phyloP scores from a whole-genome alignment of 92 coral and sea anemone species.

The Epizoanthus illoricatus region DNA sequence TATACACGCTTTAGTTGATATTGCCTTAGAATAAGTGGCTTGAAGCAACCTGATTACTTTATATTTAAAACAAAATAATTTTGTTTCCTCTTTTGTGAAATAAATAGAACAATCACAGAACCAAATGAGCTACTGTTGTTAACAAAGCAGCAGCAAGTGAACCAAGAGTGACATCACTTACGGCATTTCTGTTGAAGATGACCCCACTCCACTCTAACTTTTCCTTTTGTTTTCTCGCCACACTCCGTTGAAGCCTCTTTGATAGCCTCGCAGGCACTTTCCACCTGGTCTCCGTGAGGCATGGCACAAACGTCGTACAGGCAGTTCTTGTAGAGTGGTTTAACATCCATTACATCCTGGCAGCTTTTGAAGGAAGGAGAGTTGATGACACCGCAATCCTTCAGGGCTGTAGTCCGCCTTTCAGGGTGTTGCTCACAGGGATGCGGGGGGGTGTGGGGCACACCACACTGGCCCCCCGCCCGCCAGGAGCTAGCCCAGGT shows the following conservation, averaged over 20 bases:
- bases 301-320: slow-evolving; percentile 34
- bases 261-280: slow-evolving; percentile 37
- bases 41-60: too few species aligned
- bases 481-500: slow-evolving; percentile 36
- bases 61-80: too few species aligned
- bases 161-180: background rate
- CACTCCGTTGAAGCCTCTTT: slow-evolving; percentile 34
- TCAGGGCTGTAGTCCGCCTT: background rate
- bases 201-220: slow-evolving; percentile 25
- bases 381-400: slow-evolving; percentile 32
- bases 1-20: too few species aligned
- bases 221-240: slow-evolving; percentile 7
- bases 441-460: slow-evolving; percentile 31
- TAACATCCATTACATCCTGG: background rate
- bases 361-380: slow-evolving; percentile 15
- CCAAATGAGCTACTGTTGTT: too few species aligned
- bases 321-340: slow-evolving; percentile 7
- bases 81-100: too few species aligned
- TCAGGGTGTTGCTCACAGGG: slow-evolving; percentile 31
- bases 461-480: slow-evolving; percentile 48
- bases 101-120: too few species aligned
- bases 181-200: slow-evolving; percentile 28
- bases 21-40: too few species aligned
- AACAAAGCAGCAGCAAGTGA: too few species aligned
- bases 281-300: background rate